These are phyloP conservation scores for Eupithecia inturbata DNA, from an alignment of 2,888 invertebrate species.

Conservation along the genomic window DNA sequence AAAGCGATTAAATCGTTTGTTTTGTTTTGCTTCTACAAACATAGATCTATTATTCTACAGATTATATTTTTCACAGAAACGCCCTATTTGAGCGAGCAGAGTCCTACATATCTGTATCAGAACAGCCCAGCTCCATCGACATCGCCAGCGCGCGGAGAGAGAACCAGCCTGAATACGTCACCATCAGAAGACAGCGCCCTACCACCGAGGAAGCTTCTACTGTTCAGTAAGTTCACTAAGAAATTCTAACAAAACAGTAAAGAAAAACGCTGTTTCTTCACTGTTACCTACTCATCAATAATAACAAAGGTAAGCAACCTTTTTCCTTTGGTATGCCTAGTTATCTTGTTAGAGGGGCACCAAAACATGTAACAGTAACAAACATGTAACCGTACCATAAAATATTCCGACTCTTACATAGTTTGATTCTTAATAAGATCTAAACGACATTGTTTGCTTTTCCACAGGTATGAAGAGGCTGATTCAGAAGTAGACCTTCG, in stretches of 20 bases:
- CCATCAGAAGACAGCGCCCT: slow-evolving; percentile 85
- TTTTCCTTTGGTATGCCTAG: no score
- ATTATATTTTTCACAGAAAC: slow-evolving; percentile 58
- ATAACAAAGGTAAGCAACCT: no score
- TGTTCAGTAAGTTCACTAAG: slow-evolving; percentile 68
- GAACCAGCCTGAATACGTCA: slow-evolving; percentile 86
- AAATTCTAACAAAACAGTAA: no score
- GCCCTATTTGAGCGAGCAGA: slow-evolving; percentile 75
- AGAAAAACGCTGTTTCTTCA: no score
- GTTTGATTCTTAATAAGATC: no score
- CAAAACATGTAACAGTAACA: no score
- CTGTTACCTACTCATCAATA: no score
- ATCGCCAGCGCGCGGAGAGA: slow-evolving; percentile 65
- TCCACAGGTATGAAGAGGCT: slow-evolving; percentile 63
- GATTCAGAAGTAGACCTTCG: slow-evolving; percentile 65
- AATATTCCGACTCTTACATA: no score
- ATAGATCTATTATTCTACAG: neutral
- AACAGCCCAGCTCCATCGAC: slow-evolving; percentile 62
- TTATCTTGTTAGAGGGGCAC: no score
- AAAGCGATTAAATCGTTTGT: no score
- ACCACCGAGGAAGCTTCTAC: slow-evolving; percentile 79
- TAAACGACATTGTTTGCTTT: neutral
- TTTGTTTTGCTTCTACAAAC: no score
- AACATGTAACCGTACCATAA: no score
- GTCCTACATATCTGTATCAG: slow-evolving; percentile 60